Conservation (phyloP, 1,140 invertebrate genomes). For the Penaeus chinensis region DNA sequence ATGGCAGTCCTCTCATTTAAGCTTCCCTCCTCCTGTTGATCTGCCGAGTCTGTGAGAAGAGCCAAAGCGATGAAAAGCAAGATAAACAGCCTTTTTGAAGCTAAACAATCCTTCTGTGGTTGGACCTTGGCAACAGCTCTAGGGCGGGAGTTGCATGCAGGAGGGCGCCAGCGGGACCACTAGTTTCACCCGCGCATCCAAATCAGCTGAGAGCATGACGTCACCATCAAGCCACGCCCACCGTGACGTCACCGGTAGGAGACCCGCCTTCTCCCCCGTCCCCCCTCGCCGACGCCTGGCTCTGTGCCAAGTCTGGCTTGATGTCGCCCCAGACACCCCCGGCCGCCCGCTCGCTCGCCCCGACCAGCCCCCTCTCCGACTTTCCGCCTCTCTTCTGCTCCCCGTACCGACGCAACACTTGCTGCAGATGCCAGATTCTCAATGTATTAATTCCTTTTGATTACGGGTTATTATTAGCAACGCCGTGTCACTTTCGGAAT, state of each 20-base stretch:
- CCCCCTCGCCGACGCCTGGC: conserved; percentile 22
- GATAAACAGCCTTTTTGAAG: no score
- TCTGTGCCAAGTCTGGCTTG: conserved; percentile 23
- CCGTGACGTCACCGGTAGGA: conserved; percentile 28
- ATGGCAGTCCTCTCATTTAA: no score
- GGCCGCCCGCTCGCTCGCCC: conserved; percentile 9
- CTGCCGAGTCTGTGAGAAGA: no score
- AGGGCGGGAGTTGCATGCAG: conserved; percentile 13
- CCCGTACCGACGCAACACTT: conserved; percentile 9
- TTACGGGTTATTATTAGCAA: no score
- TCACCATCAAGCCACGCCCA: conserved; percentile 19
- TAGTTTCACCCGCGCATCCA: conserved; percentile 26
- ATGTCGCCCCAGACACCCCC: conserved; percentile 23
- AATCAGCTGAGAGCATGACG: conserved; percentile 38
- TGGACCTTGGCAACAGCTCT: conserved; percentile 14
- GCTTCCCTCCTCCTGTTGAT: no score
- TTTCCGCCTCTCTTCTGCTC: conserved; percentile 4
- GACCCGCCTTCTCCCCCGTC: conserved; percentile 8
- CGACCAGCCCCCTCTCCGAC: conserved; percentile 4
- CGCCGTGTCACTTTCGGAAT: no score
- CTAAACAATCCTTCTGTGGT: no score
- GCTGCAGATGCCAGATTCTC: background rate
- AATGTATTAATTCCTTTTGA: no score
- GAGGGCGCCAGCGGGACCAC: conserved; percentile 13
- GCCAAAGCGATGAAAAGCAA: no score